These are phyloP conservation scores for Drosophila serrata DNA, from an alignment of 1,140 invertebrate genomes.

Conservation along the genomic window DNA sequence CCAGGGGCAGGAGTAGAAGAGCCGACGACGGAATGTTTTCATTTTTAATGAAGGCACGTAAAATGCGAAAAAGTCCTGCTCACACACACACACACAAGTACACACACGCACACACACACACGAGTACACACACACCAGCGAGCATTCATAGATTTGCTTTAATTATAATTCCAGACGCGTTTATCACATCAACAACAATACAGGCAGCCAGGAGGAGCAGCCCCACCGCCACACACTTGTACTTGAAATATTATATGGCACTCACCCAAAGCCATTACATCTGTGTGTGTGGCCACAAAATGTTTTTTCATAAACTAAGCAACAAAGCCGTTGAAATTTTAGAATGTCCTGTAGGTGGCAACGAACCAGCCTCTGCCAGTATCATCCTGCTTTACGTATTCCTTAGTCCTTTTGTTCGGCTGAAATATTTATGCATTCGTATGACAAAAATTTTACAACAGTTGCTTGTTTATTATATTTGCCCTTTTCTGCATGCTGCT, in stretches of 20 bases:
- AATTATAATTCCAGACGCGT: constrained; percentile 84
- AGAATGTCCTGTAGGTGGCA: constrained; percentile 59
- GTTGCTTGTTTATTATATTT: constrained; percentile 36
- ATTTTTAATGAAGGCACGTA: constrained; percentile 84
- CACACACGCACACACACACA: constrained; percentile 21
- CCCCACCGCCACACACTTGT: constrained; percentile 48
- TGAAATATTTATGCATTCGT: constrained; percentile 76
- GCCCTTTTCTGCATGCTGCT: constrained; percentile 38
- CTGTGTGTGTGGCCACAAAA: constrained; percentile 72
- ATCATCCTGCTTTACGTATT: constrained; percentile 37
- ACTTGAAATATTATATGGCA: constrained; percentile 71
- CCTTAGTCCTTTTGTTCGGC: constrained; percentile 58
- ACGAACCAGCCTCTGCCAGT: constrained; percentile 7
- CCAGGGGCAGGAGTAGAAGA: constrained; percentile 15
- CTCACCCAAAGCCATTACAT: constrained; percentile 47
- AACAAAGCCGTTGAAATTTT: constrained; percentile 59
- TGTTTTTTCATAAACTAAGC: constrained; percentile 73
- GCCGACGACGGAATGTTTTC: constrained; percentile 74
- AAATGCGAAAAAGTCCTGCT: constrained; percentile 76
- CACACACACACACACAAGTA: constrained; percentile 6
- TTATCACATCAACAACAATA: constrained; percentile 83
- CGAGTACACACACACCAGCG: constrained; percentile 30
- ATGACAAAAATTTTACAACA: constrained; percentile 67
- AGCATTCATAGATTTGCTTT: constrained; percentile 80
- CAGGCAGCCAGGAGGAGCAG: constrained; percentile 17